A percentile compares a stretch with the other conserved stretches of the same genome.
Evolutionary conservation across 2,797 vertebrate genomes (phyloP).

Genomic region (Acrocephalus scirpaceus): DNA sequence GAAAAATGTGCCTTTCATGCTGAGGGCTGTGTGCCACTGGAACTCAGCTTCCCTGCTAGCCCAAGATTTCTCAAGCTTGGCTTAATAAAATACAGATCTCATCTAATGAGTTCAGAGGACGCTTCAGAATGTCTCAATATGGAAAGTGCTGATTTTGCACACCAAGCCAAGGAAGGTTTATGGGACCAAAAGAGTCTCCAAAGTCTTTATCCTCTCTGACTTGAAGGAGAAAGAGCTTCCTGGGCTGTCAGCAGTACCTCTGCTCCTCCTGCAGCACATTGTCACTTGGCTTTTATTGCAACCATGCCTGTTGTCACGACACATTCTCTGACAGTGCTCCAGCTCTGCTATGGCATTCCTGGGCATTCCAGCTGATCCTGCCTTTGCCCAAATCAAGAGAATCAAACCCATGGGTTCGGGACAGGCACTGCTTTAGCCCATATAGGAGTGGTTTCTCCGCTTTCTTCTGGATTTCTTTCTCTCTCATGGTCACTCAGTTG

Average conservation of each 20-base stretch:
- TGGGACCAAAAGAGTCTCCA: neutral
- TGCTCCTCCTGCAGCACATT: neutral
- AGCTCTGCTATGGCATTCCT: neutral
- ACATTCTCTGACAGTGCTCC: neutral
- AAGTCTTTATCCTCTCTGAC: neutral
- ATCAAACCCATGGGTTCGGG: neutral
- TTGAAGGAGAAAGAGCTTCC: neutral
- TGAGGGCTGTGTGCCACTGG: neutral
- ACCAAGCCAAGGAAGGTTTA: neutral
- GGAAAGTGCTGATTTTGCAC: neutral
- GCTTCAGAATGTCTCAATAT: neutral
- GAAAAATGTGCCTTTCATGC: neutral
- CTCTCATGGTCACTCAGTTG: neutral
- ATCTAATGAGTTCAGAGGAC: neutral
- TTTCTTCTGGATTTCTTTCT: neutral
- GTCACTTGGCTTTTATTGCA: neutral
- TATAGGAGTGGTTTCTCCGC: neutral
- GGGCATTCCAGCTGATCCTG: neutral
- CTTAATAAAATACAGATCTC: neutral
- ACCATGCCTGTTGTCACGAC: rapidly evolving
- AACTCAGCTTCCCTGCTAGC: neutral
- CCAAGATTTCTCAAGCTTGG: neutral
- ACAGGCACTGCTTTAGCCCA: neutral
- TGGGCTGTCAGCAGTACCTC: neutral
- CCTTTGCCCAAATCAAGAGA: neutral